Evolutionary conservation across 2,888 invertebrate genomes (phyloP), one percentile per base, ranked within the genome.

Genomic region (Orchesellides sinensis): DNA sequence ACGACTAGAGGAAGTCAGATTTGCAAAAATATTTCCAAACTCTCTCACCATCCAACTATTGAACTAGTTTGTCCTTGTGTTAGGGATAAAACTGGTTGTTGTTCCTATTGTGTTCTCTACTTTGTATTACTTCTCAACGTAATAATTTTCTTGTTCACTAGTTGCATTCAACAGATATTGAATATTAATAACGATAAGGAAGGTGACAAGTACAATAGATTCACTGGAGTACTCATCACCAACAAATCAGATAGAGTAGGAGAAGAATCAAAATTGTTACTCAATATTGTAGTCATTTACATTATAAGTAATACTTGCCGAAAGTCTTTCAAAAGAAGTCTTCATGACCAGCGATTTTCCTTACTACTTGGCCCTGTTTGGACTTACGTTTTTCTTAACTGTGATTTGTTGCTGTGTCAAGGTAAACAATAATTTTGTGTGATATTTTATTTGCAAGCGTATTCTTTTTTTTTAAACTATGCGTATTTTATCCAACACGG

Each of bases 331-430:
- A 78, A 78, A 80, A 70, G 83, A 68, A 77, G 75, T 85, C 85
- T 86, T 86, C 84, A 86, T 86, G 86, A 86, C 84, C 84, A 85
- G 85, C 85, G 85, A 86, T 74, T 86, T 86, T 74, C 86, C 86
- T 47, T 86, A 86, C 84, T 86, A 86, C 68, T 85, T 86, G 81
- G 86, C 86, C 84, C 84, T 85, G 70, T 86, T 86, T 85, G 86
- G 86, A 86, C 86, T 86, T 86, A 80, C 85, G 80, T 86, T 86
- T 84, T 86, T 86, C 84, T 81, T 86, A 83, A 79, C 83, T 70
- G 86, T 86, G 81, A 86, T 86, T 85, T 86, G 86, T 83, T 86
- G 86, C 83, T 86, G 86, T 83, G 85, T 86, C 73, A 86, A 86
- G 85, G 86, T 86, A 85, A 40, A 40, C 14, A 2, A 40, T 5